Evolutionary conservation across 2,797 vertebrate genomes (phyloP).

Genomic region (Neoniphon sammara): DNA sequence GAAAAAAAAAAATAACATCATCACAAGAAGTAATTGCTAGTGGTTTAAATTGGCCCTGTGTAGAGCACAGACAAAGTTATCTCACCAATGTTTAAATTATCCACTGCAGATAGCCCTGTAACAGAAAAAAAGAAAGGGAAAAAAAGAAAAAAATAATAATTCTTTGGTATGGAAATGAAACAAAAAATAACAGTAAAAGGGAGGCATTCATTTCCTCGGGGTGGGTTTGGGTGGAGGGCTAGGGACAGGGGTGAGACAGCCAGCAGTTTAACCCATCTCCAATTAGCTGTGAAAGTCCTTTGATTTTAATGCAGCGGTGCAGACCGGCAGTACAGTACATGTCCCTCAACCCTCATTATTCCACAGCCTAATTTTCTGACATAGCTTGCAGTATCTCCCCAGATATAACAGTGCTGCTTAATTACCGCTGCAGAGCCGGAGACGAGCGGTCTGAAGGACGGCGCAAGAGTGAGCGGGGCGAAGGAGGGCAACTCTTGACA

Average conservation of each 20-base stretch:
- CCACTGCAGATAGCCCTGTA: conserved; percentile 20
- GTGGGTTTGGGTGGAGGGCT: conserved; percentile 48
- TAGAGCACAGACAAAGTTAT: conserved; percentile 49
- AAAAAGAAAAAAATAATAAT: not conserved
- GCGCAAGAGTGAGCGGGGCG: conserved; percentile 16
- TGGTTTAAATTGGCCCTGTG: conserved; percentile 55
- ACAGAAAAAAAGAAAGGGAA: conserved; percentile 9
- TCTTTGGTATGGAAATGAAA: conserved; percentile 72
- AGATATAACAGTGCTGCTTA: conserved; percentile 85
- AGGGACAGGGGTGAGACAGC: conserved; percentile 71
- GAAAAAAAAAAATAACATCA: not conserved
- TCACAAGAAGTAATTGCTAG: conserved; percentile 52
- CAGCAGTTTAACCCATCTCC: conserved; percentile 86
- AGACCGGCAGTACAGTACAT: conserved; percentile 61
- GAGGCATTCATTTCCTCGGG: conserved; percentile 60
- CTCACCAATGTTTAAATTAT: conserved; percentile 36
- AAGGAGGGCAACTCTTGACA: conserved; percentile 2
- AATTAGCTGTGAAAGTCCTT: conserved; percentile 87
- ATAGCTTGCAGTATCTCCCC: conserved; percentile 81
- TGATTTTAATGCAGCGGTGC: conserved; percentile 85
- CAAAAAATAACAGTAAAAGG: conserved; percentile 54
- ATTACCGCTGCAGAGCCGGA: conserved; percentile 79
- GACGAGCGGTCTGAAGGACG: conserved; percentile 62
- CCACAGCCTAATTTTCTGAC: conserved; percentile 84
- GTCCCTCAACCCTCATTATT: conserved; percentile 88